These are phyloP conservation scores for Turnix velox DNA, from an alignment of 2,113 vertebrate species.

Conservation along the genomic window DNA sequence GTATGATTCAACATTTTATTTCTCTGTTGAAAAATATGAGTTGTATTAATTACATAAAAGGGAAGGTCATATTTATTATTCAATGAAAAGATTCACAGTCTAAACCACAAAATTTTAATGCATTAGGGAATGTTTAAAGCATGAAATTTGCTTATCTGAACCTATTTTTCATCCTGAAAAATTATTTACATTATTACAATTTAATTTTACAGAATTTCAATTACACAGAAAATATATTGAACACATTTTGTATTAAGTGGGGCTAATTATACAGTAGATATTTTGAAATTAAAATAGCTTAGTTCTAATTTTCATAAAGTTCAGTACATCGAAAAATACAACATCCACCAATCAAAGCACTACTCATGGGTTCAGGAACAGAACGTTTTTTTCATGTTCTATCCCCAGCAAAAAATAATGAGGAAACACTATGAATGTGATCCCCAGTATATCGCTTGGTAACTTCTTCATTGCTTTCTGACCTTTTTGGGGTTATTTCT, in stretches of 20 bases:
- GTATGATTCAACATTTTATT: constrained; percentile 69
- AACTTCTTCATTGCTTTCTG: background rate
- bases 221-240: constrained; percentile 54
- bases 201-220: constrained; percentile 60
- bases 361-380: background rate
- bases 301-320: constrained; percentile 36
- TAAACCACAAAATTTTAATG: constrained; percentile 65
- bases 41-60: constrained; percentile 73
- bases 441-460: background rate
- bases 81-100: constrained; percentile 67
- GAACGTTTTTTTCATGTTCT: background rate
- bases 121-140: constrained; percentile 62
- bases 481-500: background rate
- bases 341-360: background rate
- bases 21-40: constrained; percentile 65
- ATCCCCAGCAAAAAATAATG: background rate
- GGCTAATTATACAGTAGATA: constrained; percentile 25
- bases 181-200: constrained; percentile 54
- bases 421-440: background rate
- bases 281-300: constrained; percentile 54
- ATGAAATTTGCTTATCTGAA: constrained; percentile 67
- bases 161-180: constrained; percentile 57
- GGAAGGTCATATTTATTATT: constrained; percentile 68
- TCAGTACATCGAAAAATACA: background rate
- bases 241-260: constrained; percentile 17